Evolutionary conservation across 2,113 vertebrate species (phyloP), one percentile per base, ranked within the genome.

Genomic region (Bos taurus): DNA sequence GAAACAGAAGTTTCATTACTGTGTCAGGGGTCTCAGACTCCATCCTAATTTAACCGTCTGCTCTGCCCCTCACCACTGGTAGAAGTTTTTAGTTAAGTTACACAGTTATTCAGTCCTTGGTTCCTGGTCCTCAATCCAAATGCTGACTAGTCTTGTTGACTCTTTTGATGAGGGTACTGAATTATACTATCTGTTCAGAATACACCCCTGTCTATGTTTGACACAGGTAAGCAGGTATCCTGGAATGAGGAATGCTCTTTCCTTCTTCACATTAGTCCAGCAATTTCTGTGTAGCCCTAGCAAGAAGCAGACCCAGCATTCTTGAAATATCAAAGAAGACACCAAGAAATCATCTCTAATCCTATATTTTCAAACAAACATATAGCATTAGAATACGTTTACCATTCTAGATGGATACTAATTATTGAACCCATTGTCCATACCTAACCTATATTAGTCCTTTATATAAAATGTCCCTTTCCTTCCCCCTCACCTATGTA

Each of bases 401-500:
- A 40, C 40, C 23, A 26, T 77, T 77, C 40, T 77, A 77, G 23
- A 77, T 43, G 30, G 28, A 30, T 62, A 54, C 11, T 77, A 14
- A 14, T 71, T 33, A 54, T 3, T n/a, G 5, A 87, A 6, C 17
- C 50, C 36, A 25, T 25, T 78, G 71, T 48, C 13, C 11, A 16
- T 64, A 36, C 10, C 46, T 94, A n/a, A 33, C 21, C 13, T 77
- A 15, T 77, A 77, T 77, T 77, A 77, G 21, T 43, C 23, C 40
- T 50, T 89, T 62, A 19, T 26, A 9, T 26, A 81, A 33, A 50
- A 40, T 14, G 6, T 8, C 2, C 26, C n/a, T 23, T 26, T 64
- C 21, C 3, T 0, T 43, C 6, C 4, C 16, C 2, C 12, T 62
- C 48, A 85, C 16, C 6, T 9, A n/a, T 3, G 10, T 11, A 28